Percentiles rank a stretch among this genome's conserved stretches.
These are phyloP conservation scores for Cyprinodon tularosa DNA, from an alignment of 2,113 vertebrate species.

Conservation along the genomic window DNA sequence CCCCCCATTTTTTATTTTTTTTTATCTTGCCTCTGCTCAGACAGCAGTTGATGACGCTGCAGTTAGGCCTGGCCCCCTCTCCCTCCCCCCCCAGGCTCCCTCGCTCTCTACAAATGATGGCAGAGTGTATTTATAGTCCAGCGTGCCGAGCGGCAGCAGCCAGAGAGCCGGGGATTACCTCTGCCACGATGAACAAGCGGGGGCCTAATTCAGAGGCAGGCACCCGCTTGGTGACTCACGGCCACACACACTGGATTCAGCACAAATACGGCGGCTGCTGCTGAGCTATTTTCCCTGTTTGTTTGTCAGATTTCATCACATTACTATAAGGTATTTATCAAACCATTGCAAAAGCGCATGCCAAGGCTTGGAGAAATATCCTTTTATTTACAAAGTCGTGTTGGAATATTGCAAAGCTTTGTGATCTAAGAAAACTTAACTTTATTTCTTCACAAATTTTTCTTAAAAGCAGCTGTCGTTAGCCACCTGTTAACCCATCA, in stretches of 20 bases:
- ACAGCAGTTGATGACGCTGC: slow-evolving; percentile 70
- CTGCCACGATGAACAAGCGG: slow-evolving; percentile 59
- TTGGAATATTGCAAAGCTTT: not conserved
- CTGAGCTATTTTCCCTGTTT: slow-evolving; percentile 55
- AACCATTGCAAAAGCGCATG: not conserved
- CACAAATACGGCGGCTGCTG: slow-evolving; percentile 1
- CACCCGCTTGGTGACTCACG: slow-evolving; percentile 64
- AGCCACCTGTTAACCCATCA: not conserved
- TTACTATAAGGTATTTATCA: slow-evolving; percentile 6
- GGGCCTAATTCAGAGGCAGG: slow-evolving; percentile 68
- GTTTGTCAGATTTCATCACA: slow-evolving; percentile 12
- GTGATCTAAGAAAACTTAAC: no score
- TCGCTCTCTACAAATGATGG: slow-evolving; percentile 56
- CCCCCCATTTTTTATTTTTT: not conserved
- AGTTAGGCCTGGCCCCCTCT: slow-evolving; percentile 39
- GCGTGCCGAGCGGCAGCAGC: slow-evolving; percentile 71
- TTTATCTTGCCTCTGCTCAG: slow-evolving; percentile 50
- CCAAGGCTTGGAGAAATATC: not conserved
- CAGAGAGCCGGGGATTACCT: slow-evolving; percentile 77
- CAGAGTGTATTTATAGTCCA: slow-evolving; percentile 77
- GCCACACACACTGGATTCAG: slow-evolving; percentile 52
- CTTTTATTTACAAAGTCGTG: not conserved
- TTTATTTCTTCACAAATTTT: no score
- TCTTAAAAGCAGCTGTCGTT: not conserved
- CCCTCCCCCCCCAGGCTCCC: not conserved